Percentiles rank a stretch among this genome's conserved stretches.
Conservation (phyloP, 2,113 vertebrate species). For the Sebastes schlegelii region DNA sequence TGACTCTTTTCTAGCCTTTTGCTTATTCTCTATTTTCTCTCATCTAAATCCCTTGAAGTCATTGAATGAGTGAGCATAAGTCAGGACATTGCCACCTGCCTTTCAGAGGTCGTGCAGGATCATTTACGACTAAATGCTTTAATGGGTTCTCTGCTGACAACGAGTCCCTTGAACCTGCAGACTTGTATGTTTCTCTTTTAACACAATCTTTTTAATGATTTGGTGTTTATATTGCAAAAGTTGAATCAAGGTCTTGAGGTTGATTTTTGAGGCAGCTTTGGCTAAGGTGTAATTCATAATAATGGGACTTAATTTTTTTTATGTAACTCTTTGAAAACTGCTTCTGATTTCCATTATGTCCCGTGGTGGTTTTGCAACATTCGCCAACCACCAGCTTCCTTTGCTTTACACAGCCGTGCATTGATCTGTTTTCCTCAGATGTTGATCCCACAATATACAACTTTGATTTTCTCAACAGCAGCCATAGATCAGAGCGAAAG, state of each 20-base stretch:
- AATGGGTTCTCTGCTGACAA: background rate
- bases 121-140: background rate
- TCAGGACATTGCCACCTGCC: background rate
- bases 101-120: slow-evolving; percentile 14
- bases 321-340: slow-evolving; percentile 34
- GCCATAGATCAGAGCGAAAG: slow-evolving; percentile 45
- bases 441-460: slow-evolving; percentile 57
- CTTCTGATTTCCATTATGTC: slow-evolving; percentile 11
- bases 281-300: background rate
- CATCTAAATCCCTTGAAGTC: slow-evolving; percentile 31
- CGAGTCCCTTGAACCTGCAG: background rate
- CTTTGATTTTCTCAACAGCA: slow-evolving; percentile 51
- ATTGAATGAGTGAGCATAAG: background rate
- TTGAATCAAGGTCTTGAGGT: background rate
- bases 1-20: slow-evolving; percentile 18
- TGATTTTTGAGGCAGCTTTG: background rate
- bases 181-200: background rate
- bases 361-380: slow-evolving; percentile 27
- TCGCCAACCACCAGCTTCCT: slow-evolving; percentile 24
- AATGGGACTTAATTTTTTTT: slow-evolving; percentile 2
- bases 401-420: slow-evolving; percentile 34
- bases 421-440: slow-evolving; percentile 66
- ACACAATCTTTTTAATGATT: background rate
- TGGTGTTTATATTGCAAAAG: background rate
- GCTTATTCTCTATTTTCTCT: slow-evolving; percentile 17